phyloP scores from a whole-genome alignment of 1,140 invertebrate species.

The Chymomyza costata region DNA sequence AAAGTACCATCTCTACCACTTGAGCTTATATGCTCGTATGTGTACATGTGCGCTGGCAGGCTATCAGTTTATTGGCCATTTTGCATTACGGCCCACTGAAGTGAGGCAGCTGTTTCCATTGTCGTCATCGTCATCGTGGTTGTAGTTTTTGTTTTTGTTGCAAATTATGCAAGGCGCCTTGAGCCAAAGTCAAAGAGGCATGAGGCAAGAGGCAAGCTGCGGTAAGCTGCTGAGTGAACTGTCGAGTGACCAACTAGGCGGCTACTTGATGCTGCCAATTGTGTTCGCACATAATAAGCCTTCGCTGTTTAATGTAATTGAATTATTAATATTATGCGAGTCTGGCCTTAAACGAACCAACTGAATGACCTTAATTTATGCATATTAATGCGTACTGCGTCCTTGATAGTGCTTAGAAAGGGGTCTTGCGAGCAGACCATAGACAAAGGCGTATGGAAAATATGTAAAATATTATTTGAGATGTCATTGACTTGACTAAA shows the following conservation, averaged over 20 bases:
- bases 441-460: too few species aligned
- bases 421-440: too few species aligned
- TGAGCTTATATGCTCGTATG: not conserved
- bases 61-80: conserved; percentile 39
- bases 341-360: too few species aligned
- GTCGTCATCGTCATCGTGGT: too few species aligned
- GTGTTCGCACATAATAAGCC: conserved; percentile 7
- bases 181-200: conserved; percentile 28
- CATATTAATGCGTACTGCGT: conserved; percentile 44
- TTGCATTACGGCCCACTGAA: conserved; percentile 39
- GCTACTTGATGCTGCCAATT: conserved; percentile 35
- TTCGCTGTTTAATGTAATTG: conserved; percentile 58
- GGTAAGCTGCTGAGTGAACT: conserved; percentile 1
- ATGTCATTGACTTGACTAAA: conserved; percentile 17
- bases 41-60: conserved; percentile 14
- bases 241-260: conserved; percentile 45
- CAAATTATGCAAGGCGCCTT: conserved; percentile 64
- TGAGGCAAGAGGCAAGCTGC: too few species aligned
- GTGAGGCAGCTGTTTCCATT: too few species aligned
- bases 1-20: too few species aligned
- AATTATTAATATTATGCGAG: conserved; percentile 53
- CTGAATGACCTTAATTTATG: conserved; percentile 62
- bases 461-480: too few species aligned
- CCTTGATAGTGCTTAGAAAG: too few species aligned
- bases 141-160: conserved; percentile 36